Base-by-base conservation (phyloP, 2,797 vertebrate species). In the Buceros bicornis region DNA sequence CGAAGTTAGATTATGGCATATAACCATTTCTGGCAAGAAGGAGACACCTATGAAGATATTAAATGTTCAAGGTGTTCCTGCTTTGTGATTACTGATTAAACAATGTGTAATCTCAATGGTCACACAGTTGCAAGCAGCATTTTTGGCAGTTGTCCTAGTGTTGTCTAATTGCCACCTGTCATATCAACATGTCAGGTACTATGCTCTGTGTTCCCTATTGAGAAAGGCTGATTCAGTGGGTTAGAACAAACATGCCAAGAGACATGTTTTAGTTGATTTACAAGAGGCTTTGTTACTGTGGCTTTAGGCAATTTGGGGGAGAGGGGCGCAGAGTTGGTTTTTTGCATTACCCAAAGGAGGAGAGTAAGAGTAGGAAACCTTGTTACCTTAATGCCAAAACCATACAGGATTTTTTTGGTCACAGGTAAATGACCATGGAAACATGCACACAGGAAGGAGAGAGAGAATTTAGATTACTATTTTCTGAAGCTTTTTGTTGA, bases 31-130 rank as follows among this genome's bases (percentile, higher is more conserved):
- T 83, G 71, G 47, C 57, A 72, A 35, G 48, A 64, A 88, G 37
- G 47, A 28, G 37, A 51, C 3, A 43, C n/a, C 15, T 87, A 5
- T n/a, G n/a, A 93, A 88, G 61, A 66, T 69, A 83, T 31, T 45
- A 83, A 54, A 65, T 18, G 42, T 60, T 94, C n/a, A 81, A 40
- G 54, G 17, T 61, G 14, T 31, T 78, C 29, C 54, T 65, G 74
- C 24, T 94, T 91, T 91, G 61, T 56, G 62, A 56, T 53, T 87
- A 31, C 43, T 78, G 35, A 79, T 81, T 82, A 88, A 86, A 82
- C 22, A 83, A 56, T 22, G 11, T 21, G 7, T 58, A 57, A 60
- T 17, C 45, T 82, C 43, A 42, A 43, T 28, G 58, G 51, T 45
- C 51, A 56, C 47, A 70, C 29, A 76, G 73, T 18, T 40, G 17